These are phyloP conservation scores for Hippolais icterina DNA, from an alignment of 2,113 vertebrate species.

Conservation along the genomic window DNA sequence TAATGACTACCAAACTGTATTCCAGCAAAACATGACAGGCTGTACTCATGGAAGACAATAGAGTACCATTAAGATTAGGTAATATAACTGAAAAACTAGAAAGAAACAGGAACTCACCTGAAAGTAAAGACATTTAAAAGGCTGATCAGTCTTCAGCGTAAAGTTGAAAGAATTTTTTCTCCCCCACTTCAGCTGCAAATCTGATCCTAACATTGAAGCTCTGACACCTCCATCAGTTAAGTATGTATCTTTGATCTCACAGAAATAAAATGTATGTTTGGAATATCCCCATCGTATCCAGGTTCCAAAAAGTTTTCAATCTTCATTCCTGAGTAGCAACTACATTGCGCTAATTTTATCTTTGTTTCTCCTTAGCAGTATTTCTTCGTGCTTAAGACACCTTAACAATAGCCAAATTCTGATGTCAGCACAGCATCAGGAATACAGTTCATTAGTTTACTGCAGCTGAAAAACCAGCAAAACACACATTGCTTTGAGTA, in stretches of 20 bases:
- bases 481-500: not conserved
- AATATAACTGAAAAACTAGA: not conserved
- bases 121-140: not conserved
- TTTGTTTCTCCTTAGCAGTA: not conserved
- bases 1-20: not conserved
- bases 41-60: not conserved
- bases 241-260: not conserved
- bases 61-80: not conserved
- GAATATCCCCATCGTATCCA: not conserved
- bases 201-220: not conserved
- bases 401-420: constrained; percentile 20
- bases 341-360: not conserved
- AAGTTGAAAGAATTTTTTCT: not conserved
- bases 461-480: constrained; percentile 26
- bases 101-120: not conserved
- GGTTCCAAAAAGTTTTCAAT: not conserved
- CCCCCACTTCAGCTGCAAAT: not conserved
- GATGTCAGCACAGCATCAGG: constrained; percentile 3
- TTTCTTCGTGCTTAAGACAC: not conserved
- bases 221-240: not conserved
- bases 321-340: not conserved
- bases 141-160: not conserved
- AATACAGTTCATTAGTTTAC: constrained; percentile 23
- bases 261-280: not conserved
- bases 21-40: not conserved